Percentiles rank a stretch among this genome's conserved stretches.
Conservation (phyloP, 1,140 invertebrate species). For the Pseudomyrmex flavicornis region DNA sequence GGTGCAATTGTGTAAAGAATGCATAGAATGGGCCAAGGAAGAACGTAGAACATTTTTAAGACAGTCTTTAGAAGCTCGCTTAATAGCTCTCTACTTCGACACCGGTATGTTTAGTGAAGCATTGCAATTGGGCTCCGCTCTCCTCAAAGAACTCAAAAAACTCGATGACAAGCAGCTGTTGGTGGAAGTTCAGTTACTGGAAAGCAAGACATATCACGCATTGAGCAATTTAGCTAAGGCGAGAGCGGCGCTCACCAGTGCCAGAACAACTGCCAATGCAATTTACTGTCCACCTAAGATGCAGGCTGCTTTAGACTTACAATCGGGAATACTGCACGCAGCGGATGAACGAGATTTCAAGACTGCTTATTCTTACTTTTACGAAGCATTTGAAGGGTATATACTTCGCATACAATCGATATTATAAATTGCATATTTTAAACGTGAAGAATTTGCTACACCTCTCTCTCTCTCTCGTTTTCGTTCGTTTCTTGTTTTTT, state of each 20-base stretch:
- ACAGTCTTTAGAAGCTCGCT: constrained; percentile 96
- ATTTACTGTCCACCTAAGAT: constrained; percentile 99
- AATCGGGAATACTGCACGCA: constrained; percentile 99
- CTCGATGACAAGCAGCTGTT: constrained; percentile 99
- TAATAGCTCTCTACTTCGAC: constrained; percentile 98
- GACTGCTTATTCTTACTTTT: constrained; percentile 99
- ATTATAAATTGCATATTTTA: not conserved
- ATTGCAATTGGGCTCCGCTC: constrained; percentile 91
- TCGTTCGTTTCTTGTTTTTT: not conserved
- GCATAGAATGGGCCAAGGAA: constrained; percentile 99
- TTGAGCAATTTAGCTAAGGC: constrained; percentile 98
- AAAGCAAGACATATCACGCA: constrained; percentile 99
- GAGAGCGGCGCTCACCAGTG: constrained; percentile 98
- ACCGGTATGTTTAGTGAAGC: constrained; percentile 96
- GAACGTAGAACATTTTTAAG: constrained; percentile 98
- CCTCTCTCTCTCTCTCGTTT: no score
- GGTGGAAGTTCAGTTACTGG: constrained; percentile 98
- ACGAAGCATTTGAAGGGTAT: constrained; percentile 99
- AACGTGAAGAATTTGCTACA: not conserved
- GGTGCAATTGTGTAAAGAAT: constrained; percentile 96
- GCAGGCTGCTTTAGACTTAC: constrained; percentile 98
- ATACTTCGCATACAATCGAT: not conserved
- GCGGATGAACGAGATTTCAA: constrained; percentile 99
- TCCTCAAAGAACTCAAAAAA: constrained; percentile 98
- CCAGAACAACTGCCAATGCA: constrained; percentile 99